Conservation (phyloP, 2,797 vertebrate genomes). For the Acanthornis magna region DNA sequence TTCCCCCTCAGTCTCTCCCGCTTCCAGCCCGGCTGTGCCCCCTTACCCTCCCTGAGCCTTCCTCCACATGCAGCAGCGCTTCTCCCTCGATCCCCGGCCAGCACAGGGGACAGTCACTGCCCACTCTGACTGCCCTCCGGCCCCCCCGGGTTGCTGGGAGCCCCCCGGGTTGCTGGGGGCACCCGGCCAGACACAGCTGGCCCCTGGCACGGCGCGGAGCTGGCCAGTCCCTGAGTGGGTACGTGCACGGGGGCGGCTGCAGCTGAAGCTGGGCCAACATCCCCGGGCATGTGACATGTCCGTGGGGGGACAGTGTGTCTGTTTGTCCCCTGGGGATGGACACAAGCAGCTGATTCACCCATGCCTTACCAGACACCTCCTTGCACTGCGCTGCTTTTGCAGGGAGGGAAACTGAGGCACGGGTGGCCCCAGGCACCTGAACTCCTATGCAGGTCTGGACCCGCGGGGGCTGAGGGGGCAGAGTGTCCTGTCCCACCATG, state of each 20-base stretch:
- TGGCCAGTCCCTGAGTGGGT: neutral
- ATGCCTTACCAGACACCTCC: rapidly evolving
- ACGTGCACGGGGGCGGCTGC: neutral
- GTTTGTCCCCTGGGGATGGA: neutral
- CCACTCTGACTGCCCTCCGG: rapidly evolving
- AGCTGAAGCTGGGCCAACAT: neutral
- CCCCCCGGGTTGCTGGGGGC: neutral
- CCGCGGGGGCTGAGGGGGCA: neutral
- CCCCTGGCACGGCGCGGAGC: neutral
- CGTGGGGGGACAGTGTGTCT: neutral
- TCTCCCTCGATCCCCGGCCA: neutral
- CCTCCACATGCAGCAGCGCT: neutral
- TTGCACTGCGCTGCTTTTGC: neutral
- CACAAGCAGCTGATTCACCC: neutral
- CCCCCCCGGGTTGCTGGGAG: neutral
- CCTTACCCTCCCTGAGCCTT: neutral
- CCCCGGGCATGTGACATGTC: neutral
- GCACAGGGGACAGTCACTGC: neutral
- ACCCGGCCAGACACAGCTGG: neutral
- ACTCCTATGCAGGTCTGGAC: neutral
- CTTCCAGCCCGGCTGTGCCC: neutral
- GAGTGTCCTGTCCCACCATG: rapidly evolving
- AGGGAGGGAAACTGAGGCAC: neutral
- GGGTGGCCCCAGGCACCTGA: too few species aligned
- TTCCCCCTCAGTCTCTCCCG: rapidly evolving